Percentiles rank a stretch among this genome's conserved stretches.
Conservation (phyloP, 2,888 invertebrate genomes). For the Drosophila vallismaia region DNA sequence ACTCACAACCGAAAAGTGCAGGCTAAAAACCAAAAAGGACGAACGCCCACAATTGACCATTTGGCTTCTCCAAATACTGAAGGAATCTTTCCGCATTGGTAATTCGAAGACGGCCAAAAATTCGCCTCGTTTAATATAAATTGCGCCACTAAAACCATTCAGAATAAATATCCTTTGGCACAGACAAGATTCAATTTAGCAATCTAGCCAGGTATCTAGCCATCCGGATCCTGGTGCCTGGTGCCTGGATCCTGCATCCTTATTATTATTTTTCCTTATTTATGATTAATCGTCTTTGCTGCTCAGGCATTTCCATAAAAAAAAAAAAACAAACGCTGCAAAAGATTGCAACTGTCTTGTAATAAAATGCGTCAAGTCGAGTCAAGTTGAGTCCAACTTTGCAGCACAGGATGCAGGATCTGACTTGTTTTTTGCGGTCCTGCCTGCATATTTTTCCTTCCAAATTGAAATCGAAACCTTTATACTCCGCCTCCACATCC, state of each 20-base stretch:
- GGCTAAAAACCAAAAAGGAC: slow-evolving; percentile 8
- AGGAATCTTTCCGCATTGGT: slow-evolving; percentile 10
- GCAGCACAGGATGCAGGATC: not conserved
- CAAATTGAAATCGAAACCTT: slow-evolving; percentile 3
- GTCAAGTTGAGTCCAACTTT: not conserved
- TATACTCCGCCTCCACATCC: too few species aligned
- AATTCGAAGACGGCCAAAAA: slow-evolving; percentile 10
- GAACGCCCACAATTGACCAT: not conserved
- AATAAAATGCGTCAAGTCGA: slow-evolving; percentile 42
- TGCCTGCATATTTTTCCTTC: slow-evolving; percentile 4
- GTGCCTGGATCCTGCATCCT: not conserved
- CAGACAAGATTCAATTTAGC: slow-evolving; percentile 27
- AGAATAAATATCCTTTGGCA: not conserved
- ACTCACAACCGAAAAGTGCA: not conserved
- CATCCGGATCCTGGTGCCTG: not conserved
- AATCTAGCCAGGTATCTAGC: slow-evolving; percentile 1
- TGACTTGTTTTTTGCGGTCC: slow-evolving; percentile 1
- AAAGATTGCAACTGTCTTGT: slow-evolving; percentile 20
- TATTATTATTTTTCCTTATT: slow-evolving; percentile 47
- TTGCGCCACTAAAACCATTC: slow-evolving; percentile 12
- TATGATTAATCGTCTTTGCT: slow-evolving; percentile 69
- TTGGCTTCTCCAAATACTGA: not conserved
- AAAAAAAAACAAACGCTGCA: not conserved
- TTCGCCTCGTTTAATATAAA: slow-evolving; percentile 12
- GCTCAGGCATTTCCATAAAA: slow-evolving; percentile 18